phyloP scores from a whole-genome alignment of 1,140 invertebrate genomes.

The Diorhabda elongata region DNA sequence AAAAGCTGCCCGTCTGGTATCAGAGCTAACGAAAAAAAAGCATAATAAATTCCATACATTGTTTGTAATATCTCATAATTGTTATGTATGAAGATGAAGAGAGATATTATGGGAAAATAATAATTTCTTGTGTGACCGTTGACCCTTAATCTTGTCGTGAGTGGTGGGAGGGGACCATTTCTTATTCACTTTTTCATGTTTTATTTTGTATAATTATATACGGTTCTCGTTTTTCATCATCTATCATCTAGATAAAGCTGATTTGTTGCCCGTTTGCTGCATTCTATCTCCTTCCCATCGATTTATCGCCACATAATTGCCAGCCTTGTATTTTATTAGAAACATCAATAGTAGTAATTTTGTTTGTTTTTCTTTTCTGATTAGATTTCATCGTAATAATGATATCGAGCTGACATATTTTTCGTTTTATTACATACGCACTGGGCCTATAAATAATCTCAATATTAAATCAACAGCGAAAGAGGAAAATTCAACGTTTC shows the following conservation, averaged over 20 bases:
- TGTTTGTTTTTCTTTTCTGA: constrained; percentile 17
- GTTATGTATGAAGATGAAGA: constrained; percentile 34
- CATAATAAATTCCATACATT: constrained; percentile 36
- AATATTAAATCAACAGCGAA: too few species aligned
- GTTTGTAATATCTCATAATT: constrained; percentile 39
- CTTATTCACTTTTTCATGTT: constrained; percentile 30
- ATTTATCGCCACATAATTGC: constrained; percentile 34
- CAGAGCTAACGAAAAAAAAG: constrained; percentile 21
- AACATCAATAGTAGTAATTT: constrained; percentile 19
- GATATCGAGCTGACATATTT: too few species aligned
- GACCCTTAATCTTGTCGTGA: constrained; percentile 37
- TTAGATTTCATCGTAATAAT: constrained; percentile 3
- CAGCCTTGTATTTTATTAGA: constrained; percentile 24
- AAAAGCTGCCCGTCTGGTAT: neutral
- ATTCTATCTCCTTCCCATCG: constrained; percentile 39
- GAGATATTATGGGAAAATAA: constrained; percentile 43
- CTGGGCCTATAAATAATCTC: too few species aligned
- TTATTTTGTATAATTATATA: constrained; percentile 42
- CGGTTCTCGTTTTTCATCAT: constrained; percentile 42
- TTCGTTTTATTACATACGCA: too few species aligned
- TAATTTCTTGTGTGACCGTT: constrained; percentile 39
- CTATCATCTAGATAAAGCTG: constrained; percentile 42
- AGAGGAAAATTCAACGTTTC: too few species aligned
- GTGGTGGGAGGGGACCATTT: constrained; percentile 39
- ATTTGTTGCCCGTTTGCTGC: constrained; percentile 34